Evolutionary conservation across 30 jellyfish, hydroid and myxozoan genomes (phyloP).

Genomic region (Sanderia malayensis): DNA sequence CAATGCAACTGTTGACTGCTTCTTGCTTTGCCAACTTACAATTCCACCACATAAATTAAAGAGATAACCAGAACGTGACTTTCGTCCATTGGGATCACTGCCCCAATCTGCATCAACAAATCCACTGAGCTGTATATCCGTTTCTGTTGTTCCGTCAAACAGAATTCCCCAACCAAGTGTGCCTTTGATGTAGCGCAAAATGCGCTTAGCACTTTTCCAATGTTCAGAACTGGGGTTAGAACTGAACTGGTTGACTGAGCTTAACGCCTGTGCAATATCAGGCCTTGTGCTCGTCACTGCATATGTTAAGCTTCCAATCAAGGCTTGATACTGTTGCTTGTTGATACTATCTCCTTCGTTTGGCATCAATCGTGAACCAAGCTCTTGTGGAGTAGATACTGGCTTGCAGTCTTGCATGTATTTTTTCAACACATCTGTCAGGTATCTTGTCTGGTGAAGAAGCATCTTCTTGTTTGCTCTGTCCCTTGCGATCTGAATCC

Average conservation of each 20-base stretch:
- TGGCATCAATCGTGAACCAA: constrained; percentile 26
- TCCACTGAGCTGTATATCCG: constrained; percentile 8
- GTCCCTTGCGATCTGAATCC: constrained; percentile 31
- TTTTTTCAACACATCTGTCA: constrained; percentile 14
- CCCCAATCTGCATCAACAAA: constrained; percentile 44
- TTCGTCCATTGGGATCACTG: constrained; percentile 16
- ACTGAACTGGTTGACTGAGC: no score
- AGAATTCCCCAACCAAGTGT: no score
- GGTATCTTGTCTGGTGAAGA: constrained; percentile 24
- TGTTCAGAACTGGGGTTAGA: no score
- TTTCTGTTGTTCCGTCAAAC: constrained; percentile 1
- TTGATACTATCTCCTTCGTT: no score
- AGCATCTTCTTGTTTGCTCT: no score
- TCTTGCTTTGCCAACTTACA: no score
- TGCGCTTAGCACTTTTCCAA: no score
- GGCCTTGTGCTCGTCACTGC: constrained; percentile 40
- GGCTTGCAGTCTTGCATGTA: constrained; percentile 29
- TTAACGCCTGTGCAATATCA: no score
- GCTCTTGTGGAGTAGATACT: constrained; percentile 53
- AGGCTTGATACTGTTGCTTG: constrained; percentile 40
- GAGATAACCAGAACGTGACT: constrained; percentile 26
- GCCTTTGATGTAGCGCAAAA: no score
- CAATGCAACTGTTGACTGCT: no score
- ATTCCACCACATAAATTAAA: no score
- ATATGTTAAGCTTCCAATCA: constrained; percentile 30